Evolutionary conservation across 2,888 invertebrate genomes (phyloP).

Genomic region (Helobdella robusta): DNA sequence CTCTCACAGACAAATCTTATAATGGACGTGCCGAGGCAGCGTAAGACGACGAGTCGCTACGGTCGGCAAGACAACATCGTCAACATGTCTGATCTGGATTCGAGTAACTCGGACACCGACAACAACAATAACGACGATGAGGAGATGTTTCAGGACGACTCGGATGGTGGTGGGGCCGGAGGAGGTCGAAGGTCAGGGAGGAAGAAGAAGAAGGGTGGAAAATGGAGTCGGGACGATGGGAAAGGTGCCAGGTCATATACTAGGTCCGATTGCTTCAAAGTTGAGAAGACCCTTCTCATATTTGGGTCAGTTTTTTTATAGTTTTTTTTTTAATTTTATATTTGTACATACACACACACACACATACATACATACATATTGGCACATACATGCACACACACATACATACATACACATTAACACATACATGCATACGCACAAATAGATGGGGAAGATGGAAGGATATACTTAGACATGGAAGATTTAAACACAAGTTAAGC

Average conservation of each 20-base stretch:
- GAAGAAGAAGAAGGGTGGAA: slow-evolving; percentile 27
- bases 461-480: slow-evolving; percentile 81
- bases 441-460: slow-evolving; percentile 94
- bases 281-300: slow-evolving; percentile 86
- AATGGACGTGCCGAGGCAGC: slow-evolving; percentile 81
- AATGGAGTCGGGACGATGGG: slow-evolving; percentile 30
- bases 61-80: slow-evolving; percentile 59
- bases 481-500: slow-evolving; percentile 81
- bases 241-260: slow-evolving; percentile 56
- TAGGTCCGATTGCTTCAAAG: slow-evolving; percentile 91
- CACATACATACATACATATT: neutral
- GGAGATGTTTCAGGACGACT: slow-evolving; percentile 12
- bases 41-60: slow-evolving; percentile 90
- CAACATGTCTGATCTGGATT: slow-evolving; percentile 86
- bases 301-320: slow-evolving; percentile 63
- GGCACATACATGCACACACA: neutral
- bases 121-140: slow-evolving; percentile 56
- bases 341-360: neutral
- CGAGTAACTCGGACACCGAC: slow-evolving; percentile 41
- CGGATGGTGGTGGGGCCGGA: neutral
- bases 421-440: neutral
- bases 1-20: slow-evolving; percentile 68
- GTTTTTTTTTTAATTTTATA: neutral
- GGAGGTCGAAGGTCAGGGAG: slow-evolving; percentile 16
- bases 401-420: neutral